Evolutionary conservation across 2,888 invertebrate genomes (phyloP), one percentile per base, ranked within the genome.

Genomic region (Pheosia tremula): DNA sequence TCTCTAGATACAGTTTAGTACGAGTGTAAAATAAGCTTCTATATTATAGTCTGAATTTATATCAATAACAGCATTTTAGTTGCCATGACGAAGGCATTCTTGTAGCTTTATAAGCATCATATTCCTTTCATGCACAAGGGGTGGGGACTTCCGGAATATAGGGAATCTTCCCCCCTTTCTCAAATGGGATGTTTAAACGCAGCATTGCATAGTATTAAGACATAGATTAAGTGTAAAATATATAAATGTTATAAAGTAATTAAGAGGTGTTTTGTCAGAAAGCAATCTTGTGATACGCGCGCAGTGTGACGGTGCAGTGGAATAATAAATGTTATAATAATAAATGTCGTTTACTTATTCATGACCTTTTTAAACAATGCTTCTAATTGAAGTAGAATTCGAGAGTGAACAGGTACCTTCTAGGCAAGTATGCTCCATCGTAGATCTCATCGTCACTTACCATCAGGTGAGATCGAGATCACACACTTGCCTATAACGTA

Each of bases 21-120:
- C 9, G 43, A 43, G 47, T 47, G 47, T 47, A n/a, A 13, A 50
- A 6, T 8, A 24, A 24, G 50, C 24, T 50, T 50, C 50, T 24
- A 50, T 50, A 50, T 50, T 24, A 50, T 50, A 50, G 49, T 50
- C 49, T 50, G 49, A 50, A 50, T 50, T 50, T 24, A 7, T 50
- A 24, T 50, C 1, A 24, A 13, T 50, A 50, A 50, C 24, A 24
- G 7, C 8, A 24, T 24, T 8, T n/a, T n/a, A n/a, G 47, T n/a
- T n/a, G 47, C 47, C 47, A 47, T 47, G 47, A 47, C 47, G 5
- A 11, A 24, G 6, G 24, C 24, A 7, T 24, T 50, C 24, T 8
- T 24, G 50, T 24, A 13, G 50, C 50, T 24, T 50, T 50, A 50
- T 50, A 24, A 24, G 24, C 50, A 50, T 50, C 24, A 24, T 24